These are phyloP conservation scores for Cephus nigrinus DNA, from an alignment of 2,888 invertebrate species.

Conservation along the genomic window DNA sequence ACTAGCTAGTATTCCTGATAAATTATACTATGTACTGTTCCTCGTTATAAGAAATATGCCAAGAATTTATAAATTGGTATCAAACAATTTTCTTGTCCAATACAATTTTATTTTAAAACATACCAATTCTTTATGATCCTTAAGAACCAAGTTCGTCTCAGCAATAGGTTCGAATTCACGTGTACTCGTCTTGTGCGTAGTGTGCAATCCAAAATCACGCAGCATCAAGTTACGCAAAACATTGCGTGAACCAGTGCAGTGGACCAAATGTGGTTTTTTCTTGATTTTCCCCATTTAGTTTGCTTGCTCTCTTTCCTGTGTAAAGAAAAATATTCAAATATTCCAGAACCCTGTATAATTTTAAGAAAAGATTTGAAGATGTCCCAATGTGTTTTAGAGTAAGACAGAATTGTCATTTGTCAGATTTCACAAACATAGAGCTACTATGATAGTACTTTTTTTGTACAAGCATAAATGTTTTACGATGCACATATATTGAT, in stretches of 20 bases:
- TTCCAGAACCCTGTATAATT: neutral
- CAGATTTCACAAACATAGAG: neutral
- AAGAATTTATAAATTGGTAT: neutral
- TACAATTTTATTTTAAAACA: slow-evolving; percentile 38
- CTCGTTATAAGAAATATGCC: neutral
- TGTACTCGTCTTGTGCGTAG: slow-evolving; percentile 63
- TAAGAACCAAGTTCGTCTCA: slow-evolving; percentile 75
- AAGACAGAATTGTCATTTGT: neutral
- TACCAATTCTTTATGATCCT: slow-evolving; percentile 73
- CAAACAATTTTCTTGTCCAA: slow-evolving; percentile 1
- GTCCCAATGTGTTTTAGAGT: neutral
- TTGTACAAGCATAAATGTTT: neutral
- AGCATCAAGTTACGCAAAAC: slow-evolving; percentile 54
- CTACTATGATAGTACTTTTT: no score
- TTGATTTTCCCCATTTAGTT: slow-evolving; percentile 43
- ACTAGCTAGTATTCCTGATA: neutral
- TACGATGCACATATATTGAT: neutral
- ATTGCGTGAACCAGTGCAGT: slow-evolving; percentile 43
- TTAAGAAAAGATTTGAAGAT: neutral
- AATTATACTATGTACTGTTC: neutral
- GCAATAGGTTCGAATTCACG: slow-evolving; percentile 72
- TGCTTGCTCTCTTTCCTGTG: slow-evolving; percentile 6
- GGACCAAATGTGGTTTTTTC: slow-evolving; percentile 37
- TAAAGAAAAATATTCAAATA: neutral
- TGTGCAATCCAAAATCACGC: slow-evolving; percentile 52